These are phyloP conservation scores for Neuroterus valhalla DNA, from an alignment of 1,140 invertebrate genomes.

Conservation along the genomic window DNA sequence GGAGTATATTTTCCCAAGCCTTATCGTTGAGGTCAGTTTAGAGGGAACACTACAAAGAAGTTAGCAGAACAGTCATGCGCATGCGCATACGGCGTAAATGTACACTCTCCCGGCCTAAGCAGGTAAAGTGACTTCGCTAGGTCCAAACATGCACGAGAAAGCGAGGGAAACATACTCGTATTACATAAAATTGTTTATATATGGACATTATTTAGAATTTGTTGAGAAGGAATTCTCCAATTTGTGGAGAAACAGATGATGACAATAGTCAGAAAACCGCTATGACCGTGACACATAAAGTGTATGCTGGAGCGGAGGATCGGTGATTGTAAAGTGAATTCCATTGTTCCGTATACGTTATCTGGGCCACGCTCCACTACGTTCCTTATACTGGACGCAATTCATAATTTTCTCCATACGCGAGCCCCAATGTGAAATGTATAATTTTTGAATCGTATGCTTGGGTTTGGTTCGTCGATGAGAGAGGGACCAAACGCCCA, in stretches of 20 bases:
- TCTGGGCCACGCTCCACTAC: conserved; percentile 66
- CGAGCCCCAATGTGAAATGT: conserved; percentile 61
- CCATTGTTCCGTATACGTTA: conserved; percentile 61
- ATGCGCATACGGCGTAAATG: no score
- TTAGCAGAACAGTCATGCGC: no score
- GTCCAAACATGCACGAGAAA: no score
- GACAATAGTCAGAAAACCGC: conserved; percentile 49
- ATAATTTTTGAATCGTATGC: conserved; percentile 65
- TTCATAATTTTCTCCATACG: conserved; percentile 63
- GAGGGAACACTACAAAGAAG: no score
- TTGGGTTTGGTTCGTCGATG: conserved; percentile 49
- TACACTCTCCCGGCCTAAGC: no score
- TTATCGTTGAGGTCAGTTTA: no score
- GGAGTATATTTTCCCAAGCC: no score
- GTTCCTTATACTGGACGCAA: conserved; percentile 53
- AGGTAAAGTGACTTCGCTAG: no score
- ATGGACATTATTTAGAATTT: no score
- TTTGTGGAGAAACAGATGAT: conserved; percentile 7
- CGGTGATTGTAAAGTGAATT: conserved; percentile 53
- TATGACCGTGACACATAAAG: conserved; percentile 60
- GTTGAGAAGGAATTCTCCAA: background rate
- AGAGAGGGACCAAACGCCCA: conserved; percentile 54
- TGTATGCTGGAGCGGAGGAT: conserved; percentile 50
- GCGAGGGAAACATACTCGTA: no score
- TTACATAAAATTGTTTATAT: no score